A percentile compares a stretch with the other conserved stretches of the same genome.
These are phyloP conservation scores for Syrista parreyssii DNA, from an alignment of 2,888 invertebrate species.

Conservation along the genomic window DNA sequence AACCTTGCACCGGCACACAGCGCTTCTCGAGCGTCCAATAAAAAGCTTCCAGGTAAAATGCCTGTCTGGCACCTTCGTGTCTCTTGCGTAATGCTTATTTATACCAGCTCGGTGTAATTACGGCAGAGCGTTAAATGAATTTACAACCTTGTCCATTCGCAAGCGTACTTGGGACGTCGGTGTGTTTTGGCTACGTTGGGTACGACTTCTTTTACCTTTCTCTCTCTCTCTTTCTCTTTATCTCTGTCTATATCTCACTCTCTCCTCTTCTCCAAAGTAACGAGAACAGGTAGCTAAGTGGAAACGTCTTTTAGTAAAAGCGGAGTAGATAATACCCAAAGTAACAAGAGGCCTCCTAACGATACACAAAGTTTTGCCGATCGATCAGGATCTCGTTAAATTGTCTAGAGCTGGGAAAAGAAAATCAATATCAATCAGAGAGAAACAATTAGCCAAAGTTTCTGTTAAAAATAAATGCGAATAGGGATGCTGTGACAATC, in stretches of 20 bases:
- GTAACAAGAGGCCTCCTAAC: neutral
- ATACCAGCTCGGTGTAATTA: neutral
- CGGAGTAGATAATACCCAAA: neutral
- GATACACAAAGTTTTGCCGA: neutral
- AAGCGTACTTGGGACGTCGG: neutral
- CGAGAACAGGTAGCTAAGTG: neutral
- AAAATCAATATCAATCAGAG: neutral
- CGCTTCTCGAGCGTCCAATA: neutral
- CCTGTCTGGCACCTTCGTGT: neutral
- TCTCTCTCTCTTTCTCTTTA: neutral
- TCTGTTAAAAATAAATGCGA: neutral
- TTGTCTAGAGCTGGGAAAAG: neutral
- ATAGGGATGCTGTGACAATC: neutral
- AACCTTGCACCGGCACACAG: neutral
- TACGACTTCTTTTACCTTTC: neutral
- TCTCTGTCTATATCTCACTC: neutral
- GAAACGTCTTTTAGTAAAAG: neutral
- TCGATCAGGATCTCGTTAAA: neutral
- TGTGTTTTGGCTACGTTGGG: neutral
- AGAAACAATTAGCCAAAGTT: neutral
- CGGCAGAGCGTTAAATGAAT: neutral
- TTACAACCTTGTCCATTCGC: neutral
- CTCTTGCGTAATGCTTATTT: neutral
- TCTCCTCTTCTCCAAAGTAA: neutral
- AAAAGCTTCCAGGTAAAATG: neutral